Base-by-base conservation (phyloP, 2,888 invertebrate genomes). In the Arrhopalites spinosus region DNA sequence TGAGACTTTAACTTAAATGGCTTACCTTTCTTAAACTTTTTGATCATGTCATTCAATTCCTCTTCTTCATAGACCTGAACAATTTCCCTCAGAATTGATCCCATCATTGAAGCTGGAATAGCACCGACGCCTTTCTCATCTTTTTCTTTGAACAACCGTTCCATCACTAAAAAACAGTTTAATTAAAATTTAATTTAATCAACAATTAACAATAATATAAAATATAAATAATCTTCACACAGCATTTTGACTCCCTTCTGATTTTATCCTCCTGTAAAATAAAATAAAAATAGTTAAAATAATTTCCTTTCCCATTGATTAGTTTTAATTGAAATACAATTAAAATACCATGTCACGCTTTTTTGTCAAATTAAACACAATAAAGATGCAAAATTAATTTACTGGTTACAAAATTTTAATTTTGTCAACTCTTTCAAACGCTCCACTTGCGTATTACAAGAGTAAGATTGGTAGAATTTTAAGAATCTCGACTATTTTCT, bases 11-110 rank as follows among this genome's bases (percentile, higher is more conserved):
- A 45, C 7, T 11, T 45, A 15, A 45, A 45, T 45, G 23, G 1
- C 47, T 45, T 30, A 73, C 73, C 66, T 66, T 66, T 64, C 25
- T 73, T 73, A 1, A 73, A 20, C 20, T 66, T 66, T n/a, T 64
- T 17, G 13, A 64, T 29, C 61, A 73, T 64, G 50, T 66, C 64
- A 23, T 17, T 30, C 13, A 73, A 27, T 25, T 29, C 61, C 29
- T 50, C 45, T 20, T 45, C n/a, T 17, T 73, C 73, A 47, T 30
- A 66, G 15, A 29, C 47, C 2, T 64, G 73, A 25, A 64, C 45
- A 7, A 73, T 23, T 13, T 73, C 73, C 2, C 17, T 2, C 0
- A 73, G 23, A 27, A 73, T 66, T 3, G 20, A 20, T 20, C 27
- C 36, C 63, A 73, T 73, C 1, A 15, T 11, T n/a, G 17, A 8